phyloP scores from a whole-genome alignment of 1,140 invertebrate species.

The Brachionus rubens region DNA sequence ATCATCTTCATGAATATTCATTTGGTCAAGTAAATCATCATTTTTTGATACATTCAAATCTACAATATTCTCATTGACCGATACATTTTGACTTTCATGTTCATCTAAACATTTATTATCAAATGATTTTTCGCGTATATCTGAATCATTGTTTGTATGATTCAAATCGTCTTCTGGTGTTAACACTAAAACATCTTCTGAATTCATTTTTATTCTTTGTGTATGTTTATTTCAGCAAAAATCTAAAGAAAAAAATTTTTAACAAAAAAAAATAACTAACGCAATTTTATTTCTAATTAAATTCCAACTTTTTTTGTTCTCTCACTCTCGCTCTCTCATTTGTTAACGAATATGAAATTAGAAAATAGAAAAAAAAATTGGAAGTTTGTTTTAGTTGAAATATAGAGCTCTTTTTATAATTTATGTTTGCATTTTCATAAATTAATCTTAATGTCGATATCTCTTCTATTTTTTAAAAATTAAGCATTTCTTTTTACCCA shows the following conservation, averaged over 20 bases:
- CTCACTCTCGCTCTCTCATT: not conserved
- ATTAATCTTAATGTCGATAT: too few relatives aligned
- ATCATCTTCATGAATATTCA: not conserved
- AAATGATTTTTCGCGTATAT: not conserved
- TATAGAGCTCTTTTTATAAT: not conserved
- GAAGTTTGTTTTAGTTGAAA: not conserved
- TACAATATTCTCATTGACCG: not conserved
- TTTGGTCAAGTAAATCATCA: not conserved
- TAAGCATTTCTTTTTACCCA: too few relatives aligned
- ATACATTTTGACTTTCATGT: not conserved
- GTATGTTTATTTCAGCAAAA: not conserved
- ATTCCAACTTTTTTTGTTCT: conserved; percentile 3
- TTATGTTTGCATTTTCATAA: conserved; percentile 3
- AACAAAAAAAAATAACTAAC: too few relatives aligned
- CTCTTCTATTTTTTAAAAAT: too few relatives aligned
- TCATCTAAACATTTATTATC: not conserved
- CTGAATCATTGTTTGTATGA: not conserved
- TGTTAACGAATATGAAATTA: conserved; percentile 5
- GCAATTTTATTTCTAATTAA: not conserved
- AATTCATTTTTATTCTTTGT: not conserved
- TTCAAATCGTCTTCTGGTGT: conserved; percentile 30
- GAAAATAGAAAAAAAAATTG: not conserved
- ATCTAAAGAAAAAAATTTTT: not conserved
- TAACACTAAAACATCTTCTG: conserved; percentile 19
- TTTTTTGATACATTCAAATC: not conserved